These are phyloP conservation scores for Pheucticus melanocephalus DNA, from an alignment of 2,113 vertebrate species.

Conservation along the genomic window DNA sequence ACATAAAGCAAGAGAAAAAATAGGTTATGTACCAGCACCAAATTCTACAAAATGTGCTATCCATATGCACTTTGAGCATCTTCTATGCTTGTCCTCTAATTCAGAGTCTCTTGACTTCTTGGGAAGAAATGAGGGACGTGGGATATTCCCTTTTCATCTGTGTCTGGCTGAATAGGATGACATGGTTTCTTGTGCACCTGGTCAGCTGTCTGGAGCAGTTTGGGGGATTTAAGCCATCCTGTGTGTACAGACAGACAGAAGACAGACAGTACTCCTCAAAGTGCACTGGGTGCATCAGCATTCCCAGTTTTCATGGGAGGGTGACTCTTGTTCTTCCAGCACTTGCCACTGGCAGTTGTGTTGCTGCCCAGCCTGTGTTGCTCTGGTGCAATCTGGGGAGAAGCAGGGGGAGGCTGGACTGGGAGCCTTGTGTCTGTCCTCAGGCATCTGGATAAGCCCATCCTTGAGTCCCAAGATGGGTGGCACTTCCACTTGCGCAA, in stretches of 20 bases:
- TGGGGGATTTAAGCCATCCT: not conserved
- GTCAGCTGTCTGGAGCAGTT: not conserved
- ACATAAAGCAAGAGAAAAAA: not conserved
- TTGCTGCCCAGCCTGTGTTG: not conserved
- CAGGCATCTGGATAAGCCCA: not conserved
- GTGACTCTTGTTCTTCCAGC: not conserved
- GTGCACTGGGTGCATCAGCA: not conserved
- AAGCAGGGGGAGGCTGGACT: not conserved
- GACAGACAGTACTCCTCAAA: not conserved
- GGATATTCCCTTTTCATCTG: not conserved
- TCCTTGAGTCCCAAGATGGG: not conserved
- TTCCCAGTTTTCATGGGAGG: not conserved
- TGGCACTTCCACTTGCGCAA: not conserved
- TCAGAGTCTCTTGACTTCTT: not conserved
- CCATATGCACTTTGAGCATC: not conserved
- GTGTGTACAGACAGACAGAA: not conserved
- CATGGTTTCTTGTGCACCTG: not conserved
- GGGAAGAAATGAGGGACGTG: not conserved
- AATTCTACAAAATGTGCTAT: not conserved
- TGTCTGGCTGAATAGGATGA: not conserved
- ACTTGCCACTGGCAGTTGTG: not conserved
- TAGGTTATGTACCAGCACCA: not conserved
- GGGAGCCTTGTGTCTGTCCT: not conserved
- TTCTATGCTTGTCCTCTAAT: not conserved
- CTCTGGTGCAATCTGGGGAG: fast-evolving